phyloP scores from a whole-genome alignment of 2,888 invertebrate genomes.

The Agrotis exclamationis region DNA sequence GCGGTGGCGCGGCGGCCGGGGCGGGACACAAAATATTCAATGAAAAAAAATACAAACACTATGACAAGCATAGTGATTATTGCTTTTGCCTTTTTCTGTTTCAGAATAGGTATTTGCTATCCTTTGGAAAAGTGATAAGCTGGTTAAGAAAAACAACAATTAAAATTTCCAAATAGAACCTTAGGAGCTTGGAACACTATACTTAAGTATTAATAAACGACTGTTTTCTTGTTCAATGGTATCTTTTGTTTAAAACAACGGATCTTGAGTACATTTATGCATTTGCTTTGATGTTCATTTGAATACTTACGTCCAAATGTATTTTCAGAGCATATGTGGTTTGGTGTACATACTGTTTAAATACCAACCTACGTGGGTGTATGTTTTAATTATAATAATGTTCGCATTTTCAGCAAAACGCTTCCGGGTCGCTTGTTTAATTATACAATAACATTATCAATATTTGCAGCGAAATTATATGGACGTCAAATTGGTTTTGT shows the following conservation, averaged over 20 bases:
- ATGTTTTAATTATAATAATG: constrained; percentile 49
- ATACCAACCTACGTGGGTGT: not conserved
- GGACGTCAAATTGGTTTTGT: constrained; percentile 24
- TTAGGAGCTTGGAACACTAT: not conserved
- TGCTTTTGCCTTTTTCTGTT: not conserved
- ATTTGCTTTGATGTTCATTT: not conserved
- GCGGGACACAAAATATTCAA: too few species aligned
- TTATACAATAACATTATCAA: constrained; percentile 44
- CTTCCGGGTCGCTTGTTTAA: constrained; percentile 32
- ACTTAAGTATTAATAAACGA: not conserved
- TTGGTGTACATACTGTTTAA: not conserved
- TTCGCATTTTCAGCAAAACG: constrained; percentile 29
- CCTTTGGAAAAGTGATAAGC: not conserved
- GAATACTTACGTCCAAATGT: not conserved
- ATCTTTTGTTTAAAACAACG: not conserved
- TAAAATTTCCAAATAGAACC: not conserved
- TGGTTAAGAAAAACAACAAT: not conserved
- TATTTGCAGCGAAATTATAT: constrained; percentile 39
- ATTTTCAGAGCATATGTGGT: not conserved
- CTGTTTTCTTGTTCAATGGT: not conserved
- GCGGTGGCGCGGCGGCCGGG: too few species aligned
- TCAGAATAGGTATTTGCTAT: not conserved
- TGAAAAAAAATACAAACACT: too few species aligned
- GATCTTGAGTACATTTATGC: not conserved
- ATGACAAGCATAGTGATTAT: too few species aligned